Percentiles rank a stretch among this genome's conserved stretches.
These are phyloP conservation scores for Oligia latruncula DNA, from an alignment of 2,888 invertebrate species.

Conservation along the genomic window DNA sequence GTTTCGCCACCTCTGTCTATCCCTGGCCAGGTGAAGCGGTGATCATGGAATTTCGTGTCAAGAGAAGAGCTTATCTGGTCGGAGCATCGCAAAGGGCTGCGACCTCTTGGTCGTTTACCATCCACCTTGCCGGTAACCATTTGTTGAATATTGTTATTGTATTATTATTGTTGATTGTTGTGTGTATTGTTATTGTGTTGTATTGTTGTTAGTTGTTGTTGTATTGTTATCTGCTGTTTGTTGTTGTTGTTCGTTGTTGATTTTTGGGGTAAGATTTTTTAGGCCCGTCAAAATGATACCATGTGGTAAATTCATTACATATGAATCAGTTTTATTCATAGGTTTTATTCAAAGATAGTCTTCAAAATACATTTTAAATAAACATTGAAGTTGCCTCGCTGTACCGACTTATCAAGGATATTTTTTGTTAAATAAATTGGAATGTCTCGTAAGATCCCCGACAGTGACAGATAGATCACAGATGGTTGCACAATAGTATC, in stretches of 20 bases:
- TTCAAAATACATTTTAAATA: conserved; percentile 38
- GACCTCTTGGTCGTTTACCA: too few species aligned
- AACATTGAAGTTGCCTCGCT: conserved; percentile 26
- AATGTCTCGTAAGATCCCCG: conserved; percentile 55
- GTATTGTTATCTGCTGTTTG: too few species aligned
- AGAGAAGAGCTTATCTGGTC: too few species aligned
- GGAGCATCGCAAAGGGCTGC: too few species aligned
- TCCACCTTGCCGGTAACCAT: too few species aligned
- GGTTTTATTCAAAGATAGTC: background rate
- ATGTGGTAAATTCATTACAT: background rate
- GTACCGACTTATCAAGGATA: conserved; percentile 43
- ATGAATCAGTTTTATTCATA: background rate
- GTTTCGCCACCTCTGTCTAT: too few species aligned
- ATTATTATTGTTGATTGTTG: too few species aligned
- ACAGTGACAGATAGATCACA: conserved; percentile 84
- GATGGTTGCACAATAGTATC: conserved; percentile 84
- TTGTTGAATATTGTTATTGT: too few species aligned
- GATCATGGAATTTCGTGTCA: too few species aligned
- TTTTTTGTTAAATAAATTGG: conserved; percentile 60
- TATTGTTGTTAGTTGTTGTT: too few species aligned
- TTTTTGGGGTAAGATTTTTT: background rate
- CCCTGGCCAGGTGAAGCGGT: too few species aligned
- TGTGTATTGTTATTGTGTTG: too few species aligned
- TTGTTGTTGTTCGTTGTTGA: background rate
- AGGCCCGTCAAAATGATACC: background rate